phyloP scores from a whole-genome alignment of 2,888 invertebrate species.

The Notocelia uddmanniana region DNA sequence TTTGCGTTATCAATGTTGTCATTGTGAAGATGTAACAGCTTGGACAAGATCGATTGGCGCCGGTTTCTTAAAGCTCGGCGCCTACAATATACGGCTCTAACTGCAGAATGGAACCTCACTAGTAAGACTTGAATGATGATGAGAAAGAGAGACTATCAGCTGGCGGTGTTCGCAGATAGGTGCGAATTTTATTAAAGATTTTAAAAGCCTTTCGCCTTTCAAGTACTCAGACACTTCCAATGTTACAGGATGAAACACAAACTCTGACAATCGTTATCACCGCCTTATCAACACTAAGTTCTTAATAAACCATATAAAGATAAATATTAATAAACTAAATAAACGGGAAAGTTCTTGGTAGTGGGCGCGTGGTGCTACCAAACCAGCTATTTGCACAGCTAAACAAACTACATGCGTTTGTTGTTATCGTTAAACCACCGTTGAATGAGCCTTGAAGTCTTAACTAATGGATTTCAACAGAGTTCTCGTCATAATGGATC shows the following conservation, averaged over 20 bases:
- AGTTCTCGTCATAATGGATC: constrained; percentile 63
- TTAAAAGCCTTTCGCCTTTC: background rate
- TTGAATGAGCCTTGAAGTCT: constrained; percentile 51
- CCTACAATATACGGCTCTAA: too few relatives aligned
- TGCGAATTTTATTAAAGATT: too few relatives aligned
- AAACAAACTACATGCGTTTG: constrained; percentile 74
- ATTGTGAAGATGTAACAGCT: background rate
- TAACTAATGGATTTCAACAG: constrained; percentile 53
- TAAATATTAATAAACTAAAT: constrained; percentile 68
- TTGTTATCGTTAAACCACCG: constrained; percentile 70
- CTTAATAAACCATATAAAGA: constrained; percentile 58
- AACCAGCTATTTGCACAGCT: constrained; percentile 81
- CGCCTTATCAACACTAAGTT: constrained; percentile 33
- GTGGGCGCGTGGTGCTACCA: constrained; percentile 74
- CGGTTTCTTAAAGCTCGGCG: too few relatives aligned
- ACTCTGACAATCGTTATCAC: constrained; percentile 34
- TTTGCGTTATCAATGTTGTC: background rate
- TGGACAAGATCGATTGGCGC: background rate
- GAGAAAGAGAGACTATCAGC: too few relatives aligned
- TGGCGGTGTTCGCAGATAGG: too few relatives aligned
- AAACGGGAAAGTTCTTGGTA: constrained; percentile 79
- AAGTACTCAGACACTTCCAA: constrained; percentile 13
- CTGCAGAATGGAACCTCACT: too few relatives aligned
- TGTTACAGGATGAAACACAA: constrained; percentile 23
- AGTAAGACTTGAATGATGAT: too few relatives aligned